phyloP scores from a whole-genome alignment of 2,888 invertebrate species.

The Panzeria rudis region DNA sequence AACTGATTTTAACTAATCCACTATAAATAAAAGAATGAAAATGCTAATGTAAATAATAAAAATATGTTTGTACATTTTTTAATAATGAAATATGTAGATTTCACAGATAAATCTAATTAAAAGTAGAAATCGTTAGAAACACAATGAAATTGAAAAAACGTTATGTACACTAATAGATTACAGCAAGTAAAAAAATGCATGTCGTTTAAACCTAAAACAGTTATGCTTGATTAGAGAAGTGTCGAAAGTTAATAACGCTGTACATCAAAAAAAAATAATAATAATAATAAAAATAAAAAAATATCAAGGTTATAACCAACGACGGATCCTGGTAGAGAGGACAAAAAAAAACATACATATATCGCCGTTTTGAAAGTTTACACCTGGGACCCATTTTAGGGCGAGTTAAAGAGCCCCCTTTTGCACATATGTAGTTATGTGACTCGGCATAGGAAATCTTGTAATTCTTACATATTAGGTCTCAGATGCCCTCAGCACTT shows the following conservation, averaged over 20 bases:
- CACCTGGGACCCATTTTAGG: no score
- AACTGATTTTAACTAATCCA: neutral
- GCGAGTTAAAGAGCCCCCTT: no score
- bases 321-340: no score
- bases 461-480: no score
- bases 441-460: no score
- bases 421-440: no score
- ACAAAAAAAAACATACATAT: no score
- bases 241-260: neutral
- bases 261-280: no score
- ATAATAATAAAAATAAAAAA: no score
- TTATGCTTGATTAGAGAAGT: constrained; percentile 3
- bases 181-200: neutral
- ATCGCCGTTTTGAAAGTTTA: no score
- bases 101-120: constrained; percentile 35
- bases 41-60: constrained; percentile 1
- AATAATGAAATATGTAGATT: constrained; percentile 9
- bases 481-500: no score
- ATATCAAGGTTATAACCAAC: no score
- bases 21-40: neutral
- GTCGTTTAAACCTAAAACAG: neutral
- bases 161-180: constrained; percentile 22
- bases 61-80: neutral
- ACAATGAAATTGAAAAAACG: constrained; percentile 1
- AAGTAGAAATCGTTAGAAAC: constrained; percentile 23